Base-by-base conservation (phyloP, 1,140 invertebrate species). In the Drosophila mojavensis region DNA sequence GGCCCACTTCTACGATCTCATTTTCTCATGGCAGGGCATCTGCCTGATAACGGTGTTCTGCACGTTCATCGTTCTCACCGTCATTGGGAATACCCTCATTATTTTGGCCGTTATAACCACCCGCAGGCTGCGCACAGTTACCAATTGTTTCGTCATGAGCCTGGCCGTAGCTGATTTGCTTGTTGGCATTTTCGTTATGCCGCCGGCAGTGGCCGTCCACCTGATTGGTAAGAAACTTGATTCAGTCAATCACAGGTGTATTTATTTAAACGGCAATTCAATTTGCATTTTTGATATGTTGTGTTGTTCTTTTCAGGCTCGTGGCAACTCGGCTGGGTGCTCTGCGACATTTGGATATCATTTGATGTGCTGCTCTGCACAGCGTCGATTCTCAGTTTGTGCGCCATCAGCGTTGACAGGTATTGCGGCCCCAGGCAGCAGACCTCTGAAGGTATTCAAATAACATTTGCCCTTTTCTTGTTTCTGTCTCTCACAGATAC, bases 101-200 rank as follows among this genome's bases (percentile, higher is more conserved):
- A 98, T 99, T 60, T 94, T 97, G 2, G 97, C 98, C 3, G 97
- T 99, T 11, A 94, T 97, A 78, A 98, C 96, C n/a, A 98, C 98
- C 45, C 95, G 97, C 70, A 95, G 98, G 58, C 93, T 99, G 41
- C 94, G 97, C 62, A 98, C 97, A 17, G 97, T 98, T 26, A 98
- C 98, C 64, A 99, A 99, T 93, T 98, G 97, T 93, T 98, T 98
- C 92, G 96, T 99, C 30, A 98, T 97, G 70, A 98, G 97, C 45
- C 93, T 98, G 80, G 97, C 98, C 0, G 95, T 97, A 1, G 97
- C 98, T 50, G 98, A 99, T 94, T 95, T 98, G 85, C 93, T 98
- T 58, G 97, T 99, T 0, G 98, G 97, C 0, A 95, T 98, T 47
- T 96, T 98, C 78, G 98, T 99, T 0, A 98, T 99, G 98, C 98